Evolutionary conservation across 2,888 invertebrate species (phyloP), one percentile per base, ranked within the genome.

Genomic region (Chloroclysta siterata): DNA sequence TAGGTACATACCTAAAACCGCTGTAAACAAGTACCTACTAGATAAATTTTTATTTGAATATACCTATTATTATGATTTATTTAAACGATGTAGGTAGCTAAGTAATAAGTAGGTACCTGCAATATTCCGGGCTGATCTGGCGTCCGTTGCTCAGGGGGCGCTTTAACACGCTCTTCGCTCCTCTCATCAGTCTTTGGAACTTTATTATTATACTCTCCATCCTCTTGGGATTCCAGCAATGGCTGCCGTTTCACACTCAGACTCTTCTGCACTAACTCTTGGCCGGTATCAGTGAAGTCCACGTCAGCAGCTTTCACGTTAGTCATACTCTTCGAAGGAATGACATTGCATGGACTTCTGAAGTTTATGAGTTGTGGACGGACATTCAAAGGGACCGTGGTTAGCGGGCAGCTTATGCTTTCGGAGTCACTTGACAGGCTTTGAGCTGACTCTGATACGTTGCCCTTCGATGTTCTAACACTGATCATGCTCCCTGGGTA

Each of bases 391-490:
- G 94, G 94, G 73, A 94, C 93, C 66, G 94, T 88, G 55, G 91
- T 89, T 66, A 94, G 78, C 0, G 94, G 94, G 79, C 90, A 94
- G 72, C 93, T 94, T 70, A 93, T 91, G 58, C 92, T 93, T 74
- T 95, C 95, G 5, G 95, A 95, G 74, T 95, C 95, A 48, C 95
- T 95, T 71, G 95, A 95, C 33, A 95, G 81, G 80, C 95, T 95
- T 70, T 95, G 95, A 76, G 94, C 90, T 70, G 96, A 96, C 73
- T 95, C 96, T 14, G 94, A 94, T 0, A 93, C 93, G 70, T 93
- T 94, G 0, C 93, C 91, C 63, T 94, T 94, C 2, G 94, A 87
- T 0, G 94, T 94, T 71, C 95, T 93, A 0, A 95, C 94, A 75
- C 95, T 95, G 62, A 95, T 88, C 84, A 95, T 89, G 71, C 95